Percentiles rank a stretch among this genome's conserved stretches.
Conservation (phyloP, 2,113 vertebrate genomes). For the Onychorhynchus coronatus region DNA sequence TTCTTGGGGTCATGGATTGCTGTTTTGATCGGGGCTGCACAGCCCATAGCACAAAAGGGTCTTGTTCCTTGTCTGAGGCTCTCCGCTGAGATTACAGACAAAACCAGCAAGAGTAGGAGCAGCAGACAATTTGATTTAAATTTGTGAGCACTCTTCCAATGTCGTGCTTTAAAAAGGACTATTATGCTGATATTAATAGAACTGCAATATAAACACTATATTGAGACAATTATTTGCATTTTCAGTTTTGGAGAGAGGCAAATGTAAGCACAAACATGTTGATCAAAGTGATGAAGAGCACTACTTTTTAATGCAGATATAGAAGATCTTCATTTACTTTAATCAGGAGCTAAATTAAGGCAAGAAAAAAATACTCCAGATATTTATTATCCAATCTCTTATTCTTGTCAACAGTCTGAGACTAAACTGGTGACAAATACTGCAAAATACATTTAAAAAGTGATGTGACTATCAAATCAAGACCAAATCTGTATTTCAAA, state of each 20-base stretch:
- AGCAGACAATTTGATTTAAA: neutral
- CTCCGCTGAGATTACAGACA: neutral
- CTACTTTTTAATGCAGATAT: neutral
- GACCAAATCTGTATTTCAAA: neutral
- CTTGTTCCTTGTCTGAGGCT: neutral
- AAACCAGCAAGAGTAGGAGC: neutral
- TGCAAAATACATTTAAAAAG: neutral
- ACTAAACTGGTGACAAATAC: neutral
- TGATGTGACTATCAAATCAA: neutral
- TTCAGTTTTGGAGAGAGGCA: neutral
- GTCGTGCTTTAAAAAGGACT: neutral
- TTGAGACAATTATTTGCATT: slow-evolving; percentile 4
- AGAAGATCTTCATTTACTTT: slow-evolving; percentile 1
- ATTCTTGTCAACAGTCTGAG: neutral
- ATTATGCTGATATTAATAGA: neutral
- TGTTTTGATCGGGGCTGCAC: neutral
- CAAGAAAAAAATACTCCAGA: neutral
- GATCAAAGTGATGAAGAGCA: neutral
- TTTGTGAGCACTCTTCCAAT: neutral
- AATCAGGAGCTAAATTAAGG: neutral
- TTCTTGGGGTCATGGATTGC: neutral
- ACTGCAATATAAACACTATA: neutral
- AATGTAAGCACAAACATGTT: neutral
- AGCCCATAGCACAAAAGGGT: neutral
- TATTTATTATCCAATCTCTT: neutral